Evolutionary conservation across 2,888 invertebrate genomes (phyloP), one percentile per base, ranked within the genome.

Genomic region (Dilophus febrilis): DNA sequence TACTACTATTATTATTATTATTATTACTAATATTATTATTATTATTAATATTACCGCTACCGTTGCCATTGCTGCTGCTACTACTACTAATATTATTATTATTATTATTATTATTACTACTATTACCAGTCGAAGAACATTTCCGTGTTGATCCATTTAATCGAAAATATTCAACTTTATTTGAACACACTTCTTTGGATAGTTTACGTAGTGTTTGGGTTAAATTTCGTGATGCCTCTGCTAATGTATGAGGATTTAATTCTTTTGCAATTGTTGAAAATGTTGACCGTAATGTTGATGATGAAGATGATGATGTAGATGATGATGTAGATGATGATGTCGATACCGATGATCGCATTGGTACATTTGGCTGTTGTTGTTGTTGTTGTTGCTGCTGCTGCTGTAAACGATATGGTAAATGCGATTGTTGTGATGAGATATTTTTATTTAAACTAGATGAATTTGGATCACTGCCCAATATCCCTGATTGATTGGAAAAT

Each of bases 201-300:
- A 91, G 68, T 60, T 86, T 85, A 55, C 86, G 81, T 42, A 92
- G 64, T 40, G 90, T 91, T 61, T 88, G 88, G 41, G 90, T 90
- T 48, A 92, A 70, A 64, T 88, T 91, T 51, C 88, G 74, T 17
- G 88, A 87, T 11, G 91, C 91, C 61, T 91, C 88, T 46, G 86
- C 79, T 34, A 92, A 69, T 37, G 83, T 80, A 51, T 76, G 71
- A 14, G 80, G 78, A 54, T 81, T 82, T 13, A 57, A 53, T 3
- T 42, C 11, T 40, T 44, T 4, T 35, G 57, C 44, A 11, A 37
- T 29, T 14, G n/a, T 29, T 17, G 18, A 16, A 5, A 17, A 47
- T 34, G 26, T 45, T 7, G 33, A 12, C 4, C 14, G 5, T 5
- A 22, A 35, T 29, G 37, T 4, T 27, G 17, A 14, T 11, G 37